These are phyloP conservation scores for Zaprionus kolodkinae DNA, from an alignment of 1,140 invertebrate species.

Conservation along the genomic window DNA sequence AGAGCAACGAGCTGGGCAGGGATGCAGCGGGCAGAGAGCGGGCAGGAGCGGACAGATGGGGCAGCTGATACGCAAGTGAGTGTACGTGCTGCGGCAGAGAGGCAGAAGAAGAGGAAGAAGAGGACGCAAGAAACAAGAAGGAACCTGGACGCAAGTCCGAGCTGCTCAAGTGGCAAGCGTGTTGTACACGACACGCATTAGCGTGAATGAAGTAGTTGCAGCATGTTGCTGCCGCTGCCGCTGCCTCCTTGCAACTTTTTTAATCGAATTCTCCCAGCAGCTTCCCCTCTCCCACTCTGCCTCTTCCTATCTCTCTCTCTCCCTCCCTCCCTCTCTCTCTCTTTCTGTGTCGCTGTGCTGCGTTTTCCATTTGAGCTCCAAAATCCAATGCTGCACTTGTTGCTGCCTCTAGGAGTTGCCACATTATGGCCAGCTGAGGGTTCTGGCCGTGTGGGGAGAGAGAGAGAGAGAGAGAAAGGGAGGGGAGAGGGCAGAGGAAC, in stretches of 20 bases:
- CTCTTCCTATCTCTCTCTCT: background rate
- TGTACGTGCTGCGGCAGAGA: constrained; percentile 47
- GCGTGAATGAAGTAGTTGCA: constrained; percentile 81
- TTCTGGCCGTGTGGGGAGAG: constrained; percentile 54
- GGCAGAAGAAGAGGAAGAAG: constrained; percentile 1
- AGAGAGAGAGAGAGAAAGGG: background rate
- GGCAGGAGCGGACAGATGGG: constrained; percentile 1
- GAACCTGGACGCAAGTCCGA: constrained; percentile 40
- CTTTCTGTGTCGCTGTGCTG: constrained; percentile 42
- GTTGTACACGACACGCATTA: constrained; percentile 83
- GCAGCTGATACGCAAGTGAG: constrained; percentile 59
- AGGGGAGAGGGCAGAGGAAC: background rate
- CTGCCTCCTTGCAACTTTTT: constrained; percentile 52
- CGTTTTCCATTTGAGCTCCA: constrained; percentile 72
- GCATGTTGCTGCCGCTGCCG: constrained; percentile 15
- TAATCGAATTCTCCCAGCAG: constrained; percentile 63
- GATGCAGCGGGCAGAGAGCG: background rate
- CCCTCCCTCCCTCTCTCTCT: constrained; percentile 7
- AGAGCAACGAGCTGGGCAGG: background rate
- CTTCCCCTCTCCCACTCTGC: background rate
- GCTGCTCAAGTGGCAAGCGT: constrained; percentile 75
- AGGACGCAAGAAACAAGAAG: background rate
- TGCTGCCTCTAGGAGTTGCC: constrained; percentile 39
- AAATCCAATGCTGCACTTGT: constrained; percentile 65
- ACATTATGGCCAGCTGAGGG: constrained; percentile 39